A percentile compares a stretch with the other conserved stretches of the same genome.
Evolutionary conservation across 2,113 vertebrate species (phyloP).

Genomic region (Gymnobelideus leadbeateri): DNA sequence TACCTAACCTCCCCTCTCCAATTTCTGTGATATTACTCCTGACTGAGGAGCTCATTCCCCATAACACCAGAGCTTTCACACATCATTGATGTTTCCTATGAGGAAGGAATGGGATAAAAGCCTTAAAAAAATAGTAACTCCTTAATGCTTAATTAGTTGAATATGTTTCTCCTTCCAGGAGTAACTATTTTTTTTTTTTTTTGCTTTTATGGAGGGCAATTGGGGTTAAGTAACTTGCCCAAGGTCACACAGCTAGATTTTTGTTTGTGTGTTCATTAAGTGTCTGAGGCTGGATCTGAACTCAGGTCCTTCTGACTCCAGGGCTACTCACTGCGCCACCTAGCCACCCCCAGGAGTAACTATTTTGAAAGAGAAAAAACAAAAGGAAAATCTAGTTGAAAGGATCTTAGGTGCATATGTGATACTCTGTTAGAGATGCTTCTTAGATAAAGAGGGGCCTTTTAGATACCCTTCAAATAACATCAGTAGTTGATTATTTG

Average conservation of each 20-base stretch:
- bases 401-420: not conserved
- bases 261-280: no score
- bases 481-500: not conserved
- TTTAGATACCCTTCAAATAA: not conserved
- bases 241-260: no score
- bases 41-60: not conserved
- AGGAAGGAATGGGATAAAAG: not conserved
- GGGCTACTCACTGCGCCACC: no score
- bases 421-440: not conserved
- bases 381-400: not conserved
- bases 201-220: no score
- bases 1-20: not conserved
- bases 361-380: constrained; percentile 22
- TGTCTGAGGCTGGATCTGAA: no score
- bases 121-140: not conserved
- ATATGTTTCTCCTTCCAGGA: not conserved
- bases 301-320: no score
- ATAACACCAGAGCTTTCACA: not conserved
- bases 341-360: no score
- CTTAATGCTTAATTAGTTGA: not conserved
- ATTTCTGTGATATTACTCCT: not conserved
- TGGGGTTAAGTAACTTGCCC: no score
- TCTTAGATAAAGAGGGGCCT: not conserved
- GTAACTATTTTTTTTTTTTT: no score
- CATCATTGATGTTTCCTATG: not conserved